These are phyloP conservation scores for Girardinichthys multiradiatus DNA, from an alignment of 2,113 vertebrate species.

Conservation along the genomic window DNA sequence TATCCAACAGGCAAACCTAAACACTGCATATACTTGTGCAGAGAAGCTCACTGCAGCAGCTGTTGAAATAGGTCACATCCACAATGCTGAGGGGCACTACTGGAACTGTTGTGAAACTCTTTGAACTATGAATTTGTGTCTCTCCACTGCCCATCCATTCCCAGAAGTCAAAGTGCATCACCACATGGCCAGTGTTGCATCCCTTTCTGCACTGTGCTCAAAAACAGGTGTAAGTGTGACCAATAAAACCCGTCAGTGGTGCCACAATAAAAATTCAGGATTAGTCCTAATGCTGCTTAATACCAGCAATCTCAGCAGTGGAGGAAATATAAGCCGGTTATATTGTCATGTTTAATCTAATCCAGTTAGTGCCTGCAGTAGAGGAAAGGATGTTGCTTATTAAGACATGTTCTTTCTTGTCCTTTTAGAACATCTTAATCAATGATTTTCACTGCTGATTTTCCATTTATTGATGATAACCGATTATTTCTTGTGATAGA, in stretches of 20 bases:
- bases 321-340: conserved; percentile 75
- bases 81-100: conserved; percentile 23
- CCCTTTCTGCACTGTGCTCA: background rate
- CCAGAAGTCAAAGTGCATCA: conserved; percentile 5
- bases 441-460: conserved; percentile 15
- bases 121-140: conserved; percentile 19
- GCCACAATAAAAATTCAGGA: conserved; percentile 49
- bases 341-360: background rate
- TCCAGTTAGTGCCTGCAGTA: conserved; percentile 62
- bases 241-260: conserved; percentile 1
- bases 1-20: conserved; percentile 1
- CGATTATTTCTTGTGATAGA: background rate
- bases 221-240: conserved; percentile 14
- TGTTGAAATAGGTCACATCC: conserved; percentile 57
- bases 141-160: conserved; percentile 18
- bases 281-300: conserved; percentile 73
- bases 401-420: conserved; percentile 34
- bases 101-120: conserved; percentile 28
- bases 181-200: background rate
- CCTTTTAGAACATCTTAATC: conserved; percentile 7
- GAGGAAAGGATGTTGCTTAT: conserved; percentile 33
- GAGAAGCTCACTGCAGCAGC: conserved; percentile 21
- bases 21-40: conserved; percentile 1
- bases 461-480: background rate
- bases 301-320: conserved; percentile 64